Base-by-base conservation (phyloP, 2,113 vertebrate species). In the Triplophysa tibetana region DNA sequence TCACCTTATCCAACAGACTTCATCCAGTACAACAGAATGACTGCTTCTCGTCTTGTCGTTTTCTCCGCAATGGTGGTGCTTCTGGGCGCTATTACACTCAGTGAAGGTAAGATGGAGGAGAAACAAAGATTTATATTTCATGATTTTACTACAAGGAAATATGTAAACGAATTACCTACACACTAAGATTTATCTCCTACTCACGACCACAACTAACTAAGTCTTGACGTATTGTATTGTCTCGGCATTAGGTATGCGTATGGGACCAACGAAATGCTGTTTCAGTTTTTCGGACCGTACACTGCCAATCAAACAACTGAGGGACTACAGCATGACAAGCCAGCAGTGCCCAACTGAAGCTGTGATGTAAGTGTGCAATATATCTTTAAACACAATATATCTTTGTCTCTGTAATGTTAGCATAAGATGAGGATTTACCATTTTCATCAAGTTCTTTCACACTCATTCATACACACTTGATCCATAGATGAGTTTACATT, bases 201-300 rank as follows among this genome's bases (percentile, higher is more conserved):
- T 38, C 33, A 7, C 6, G 33, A 38, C 7, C 33, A 38, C 7
- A 8, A 38, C 33, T 38, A 1, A 38, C 33, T 7, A 38, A 38
- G 33, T 38, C 29, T 29, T 29, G 26, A 29, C 26, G 26, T 29
- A 29, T 29, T 29, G 26, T 19, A 67, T 69, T 38, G 33, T 38
- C 33, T 38, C 33, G 33, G 54, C 26, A 77, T 75, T 76, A 93
- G 93, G 88, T 68, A 0, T 92, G 78, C 90, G 90, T 58, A 62
- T 11, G 19, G 85, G 79, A 2, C 89, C 90, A 0, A 88, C 77
- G 68, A 89, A 64, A 29, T 94, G 91, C 88, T 93, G 93, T 85
- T 89, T 86, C 16, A 2, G 19, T 0, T 93, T 88, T 80, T 65
- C 19, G 2, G 6, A 73, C 0, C 83, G 33, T 0, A 45, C 26